Evolutionary conservation across 2,888 invertebrate species (phyloP).

Genomic region (Furcula furcula): DNA sequence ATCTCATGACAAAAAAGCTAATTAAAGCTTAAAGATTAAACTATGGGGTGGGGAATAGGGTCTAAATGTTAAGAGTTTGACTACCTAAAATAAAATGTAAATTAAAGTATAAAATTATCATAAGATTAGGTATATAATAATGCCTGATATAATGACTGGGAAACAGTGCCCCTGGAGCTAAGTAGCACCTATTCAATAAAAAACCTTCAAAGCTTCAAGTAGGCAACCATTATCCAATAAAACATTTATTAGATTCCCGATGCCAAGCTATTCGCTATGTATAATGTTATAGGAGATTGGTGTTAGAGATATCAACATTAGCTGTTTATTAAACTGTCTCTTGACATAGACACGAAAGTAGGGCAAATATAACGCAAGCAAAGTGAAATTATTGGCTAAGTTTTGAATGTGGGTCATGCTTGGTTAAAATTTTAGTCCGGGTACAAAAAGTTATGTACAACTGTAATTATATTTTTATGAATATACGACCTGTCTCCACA

Average conservation of each 20-base stretch:
- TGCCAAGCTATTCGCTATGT: constrained; percentile 36
- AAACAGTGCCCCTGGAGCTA: constrained; percentile 1
- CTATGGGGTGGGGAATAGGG: too few species aligned
- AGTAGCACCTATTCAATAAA: constrained; percentile 31
- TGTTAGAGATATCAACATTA: constrained; percentile 15
- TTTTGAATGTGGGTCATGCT: too few species aligned
- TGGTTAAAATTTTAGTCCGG: too few species aligned
- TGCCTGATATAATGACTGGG: neutral
- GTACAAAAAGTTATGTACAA: too few species aligned
- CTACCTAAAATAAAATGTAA: too few species aligned
- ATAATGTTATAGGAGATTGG: constrained; percentile 24
- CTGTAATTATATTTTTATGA: too few species aligned
- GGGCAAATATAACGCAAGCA: too few species aligned
- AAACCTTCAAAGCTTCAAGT: constrained; percentile 33
- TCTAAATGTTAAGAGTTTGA: too few species aligned
- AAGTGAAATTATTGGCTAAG: too few species aligned
- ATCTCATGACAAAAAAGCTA: too few species aligned
- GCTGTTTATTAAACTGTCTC: constrained; percentile 9
- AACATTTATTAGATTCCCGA: constrained; percentile 42
- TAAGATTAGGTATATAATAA: neutral
- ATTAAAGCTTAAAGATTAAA: too few species aligned
- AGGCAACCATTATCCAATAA: constrained; percentile 39
- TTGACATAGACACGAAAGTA: neutral
- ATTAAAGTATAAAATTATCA: neutral
- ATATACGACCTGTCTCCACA: too few species aligned